These are phyloP conservation scores for Nasonia vitripennis DNA, from an alignment of 1,140 invertebrate species.

Conservation along the genomic window DNA sequence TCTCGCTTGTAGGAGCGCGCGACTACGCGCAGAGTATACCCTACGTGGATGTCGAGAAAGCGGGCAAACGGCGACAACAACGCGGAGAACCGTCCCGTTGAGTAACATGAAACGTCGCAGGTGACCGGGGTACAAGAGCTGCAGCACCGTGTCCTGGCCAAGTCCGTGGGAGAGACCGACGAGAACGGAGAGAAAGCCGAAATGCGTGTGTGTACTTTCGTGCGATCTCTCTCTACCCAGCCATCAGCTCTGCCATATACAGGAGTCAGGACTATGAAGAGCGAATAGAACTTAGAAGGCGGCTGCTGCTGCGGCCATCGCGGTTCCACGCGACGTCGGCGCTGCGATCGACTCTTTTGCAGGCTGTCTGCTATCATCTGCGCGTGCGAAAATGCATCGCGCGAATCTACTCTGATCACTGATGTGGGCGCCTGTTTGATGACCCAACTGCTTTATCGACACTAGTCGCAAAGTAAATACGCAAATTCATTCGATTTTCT, in stretches of 20 bases:
- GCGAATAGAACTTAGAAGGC: background rate
- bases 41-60: background rate
- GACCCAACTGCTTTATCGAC: background rate
- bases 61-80: background rate
- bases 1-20: background rate
- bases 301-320: too few species aligned
- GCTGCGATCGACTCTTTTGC: too few species aligned
- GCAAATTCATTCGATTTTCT: too few species aligned
- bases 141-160: background rate
- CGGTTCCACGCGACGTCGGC: too few species aligned
- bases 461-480: too few species aligned
- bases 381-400: background rate
- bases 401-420: too few species aligned
- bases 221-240: background rate
- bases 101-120: background rate
- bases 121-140: background rate
- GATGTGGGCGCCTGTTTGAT: too few species aligned
- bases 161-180: too few species aligned
- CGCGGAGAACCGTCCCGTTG: background rate
- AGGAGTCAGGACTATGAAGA: conserved; percentile 23
- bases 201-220: too few species aligned
- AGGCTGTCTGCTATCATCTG: background rate
- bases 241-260: too few species aligned
- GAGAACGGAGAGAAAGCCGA: too few species aligned
- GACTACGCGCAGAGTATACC: background rate